Evolutionary conservation across 1,140 invertebrate species (phyloP).

Genomic region (Drosophila punjabiensis): DNA sequence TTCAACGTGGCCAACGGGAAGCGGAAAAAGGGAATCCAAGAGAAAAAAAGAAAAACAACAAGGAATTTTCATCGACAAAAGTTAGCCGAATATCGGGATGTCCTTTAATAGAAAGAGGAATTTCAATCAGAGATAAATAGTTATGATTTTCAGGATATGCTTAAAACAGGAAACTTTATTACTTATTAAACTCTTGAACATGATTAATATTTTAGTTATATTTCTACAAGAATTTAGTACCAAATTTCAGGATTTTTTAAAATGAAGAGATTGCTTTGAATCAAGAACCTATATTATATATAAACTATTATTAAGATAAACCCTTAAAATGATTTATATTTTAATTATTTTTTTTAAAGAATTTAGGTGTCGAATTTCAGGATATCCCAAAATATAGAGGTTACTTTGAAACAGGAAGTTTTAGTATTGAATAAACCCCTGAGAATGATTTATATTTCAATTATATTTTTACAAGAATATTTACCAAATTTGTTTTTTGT

Average conservation of each 20-base stretch:
- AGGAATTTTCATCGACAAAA: slow-evolving; percentile 17
- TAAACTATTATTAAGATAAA: too few relatives aligned
- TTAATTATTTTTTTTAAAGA: too few relatives aligned
- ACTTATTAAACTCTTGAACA: not conserved
- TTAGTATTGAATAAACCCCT: not conserved
- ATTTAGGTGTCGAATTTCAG: too few relatives aligned
- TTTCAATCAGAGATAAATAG: not conserved
- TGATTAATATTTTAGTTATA: not conserved
- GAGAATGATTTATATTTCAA: not conserved
- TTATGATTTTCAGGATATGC: too few relatives aligned
- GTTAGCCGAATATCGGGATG: not conserved
- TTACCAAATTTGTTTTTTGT: not conserved
- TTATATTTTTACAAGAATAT: not conserved
- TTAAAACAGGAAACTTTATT: not conserved
- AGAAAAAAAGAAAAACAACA: slow-evolving; percentile 7
- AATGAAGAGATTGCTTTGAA: too few relatives aligned
- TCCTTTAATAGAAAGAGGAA: not conserved
- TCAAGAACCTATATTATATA: too few relatives aligned
- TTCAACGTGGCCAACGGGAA: slow-evolving; percentile 43
- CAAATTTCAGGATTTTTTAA: too few relatives aligned
- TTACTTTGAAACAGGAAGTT: not conserved
- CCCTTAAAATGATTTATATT: too few relatives aligned
- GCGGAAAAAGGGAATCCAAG: slow-evolving; percentile 3
- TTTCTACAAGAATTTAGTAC: not conserved
- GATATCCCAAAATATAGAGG: too few relatives aligned